Evolutionary conservation across 2,113 vertebrate species (phyloP), one percentile per base, ranked within the genome.

Genomic region (Cyprinus carpio): DNA sequence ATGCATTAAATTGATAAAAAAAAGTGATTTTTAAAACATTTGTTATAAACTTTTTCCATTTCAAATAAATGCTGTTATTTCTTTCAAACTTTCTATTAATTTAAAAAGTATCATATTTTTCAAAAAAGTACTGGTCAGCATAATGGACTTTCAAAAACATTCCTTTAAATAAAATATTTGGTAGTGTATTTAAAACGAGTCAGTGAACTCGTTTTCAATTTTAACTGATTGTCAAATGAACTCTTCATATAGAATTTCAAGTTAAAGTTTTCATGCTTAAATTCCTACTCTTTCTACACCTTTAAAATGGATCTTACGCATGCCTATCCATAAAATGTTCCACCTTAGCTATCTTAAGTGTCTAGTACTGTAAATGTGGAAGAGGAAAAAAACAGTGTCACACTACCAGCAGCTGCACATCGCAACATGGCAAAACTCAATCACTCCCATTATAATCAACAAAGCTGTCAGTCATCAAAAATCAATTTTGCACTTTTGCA

Each of bases 391-490:
- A 13, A 13, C 1, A 37, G 11, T 34, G 54, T 79, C 20, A 79
- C 20, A 20, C 31, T 40, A 27, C 31, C 62, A 40, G 20, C 37
- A 64, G n/a, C 31, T 80, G 23, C 15, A 34, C 51, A 56, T 56
- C 51, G 11, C 25, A 20, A 79, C 6, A 12, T 25, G 2, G 16
- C 15, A 11, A 64, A 81, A 31, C 79, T 31, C 16, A 1, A 10
- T 27, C 34, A 7, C 34, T 80, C 15, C 62, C 18, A 81, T 65
- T 65, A 67, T 27, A 67, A 81, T 81, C 58, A 81, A 81, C 60
- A 20, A 65, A 65, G 23, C 58, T 65, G 37, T 81, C 60, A 65
- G 60, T 65, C 40, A 18, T 81, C 60, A 67, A 49, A 67, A 81
- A 49, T 64, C 79, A 49, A 31, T 81, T n/a, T 1, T 29, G 37